Evolutionary conservation across 2,113 vertebrate species (phyloP), one percentile per base, ranked within the genome.

Genomic region (Opisthocomus hoazin): DNA sequence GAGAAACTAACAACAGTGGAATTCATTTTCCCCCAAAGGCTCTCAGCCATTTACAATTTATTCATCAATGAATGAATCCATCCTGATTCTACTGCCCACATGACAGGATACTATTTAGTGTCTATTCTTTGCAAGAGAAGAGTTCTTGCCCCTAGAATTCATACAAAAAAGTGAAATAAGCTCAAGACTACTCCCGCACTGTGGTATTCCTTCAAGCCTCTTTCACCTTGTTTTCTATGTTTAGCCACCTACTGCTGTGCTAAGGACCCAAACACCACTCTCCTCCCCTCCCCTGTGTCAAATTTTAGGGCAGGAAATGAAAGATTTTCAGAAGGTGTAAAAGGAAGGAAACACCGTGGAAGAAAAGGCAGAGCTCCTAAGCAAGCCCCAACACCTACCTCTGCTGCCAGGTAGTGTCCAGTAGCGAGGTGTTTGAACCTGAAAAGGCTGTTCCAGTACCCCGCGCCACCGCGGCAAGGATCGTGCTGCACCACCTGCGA

Each of bases 391-490:
- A 45, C 27, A 81, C 98, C 96, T 97, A 99, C 98, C 98, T 99
- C 99, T 74, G 99, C 99, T 87, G 99, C 99, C 94, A 99, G 96
- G 94, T 99, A 99, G 84, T 99, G 98, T 18, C 99, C 99, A 4
- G 99, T 99, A 66, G 99, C 99, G 93, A 99, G 98, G 97, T 99
- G 99, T 86, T 99, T 99, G 96, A 99, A 99, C 32, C 99, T 98
- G 93, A 99, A 99, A 92, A 99, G 98, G 94, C 99, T 99, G 93
- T 99, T 99, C 99, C 99, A 99, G 93, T 99, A 99, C 3, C 99
- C 99, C 0, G 99, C 99, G 6, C 99, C 99, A 6, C 99, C 99
- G 8, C 99, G 98, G 36, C 99, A 99, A 0, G 99, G 99, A 94
- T 99, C 99, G 54, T 99, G 99, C 56, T 99, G 99, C 58, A 99